Conservation (phyloP, 2,113 vertebrate genomes). For the Nansenia antarctica region DNA sequence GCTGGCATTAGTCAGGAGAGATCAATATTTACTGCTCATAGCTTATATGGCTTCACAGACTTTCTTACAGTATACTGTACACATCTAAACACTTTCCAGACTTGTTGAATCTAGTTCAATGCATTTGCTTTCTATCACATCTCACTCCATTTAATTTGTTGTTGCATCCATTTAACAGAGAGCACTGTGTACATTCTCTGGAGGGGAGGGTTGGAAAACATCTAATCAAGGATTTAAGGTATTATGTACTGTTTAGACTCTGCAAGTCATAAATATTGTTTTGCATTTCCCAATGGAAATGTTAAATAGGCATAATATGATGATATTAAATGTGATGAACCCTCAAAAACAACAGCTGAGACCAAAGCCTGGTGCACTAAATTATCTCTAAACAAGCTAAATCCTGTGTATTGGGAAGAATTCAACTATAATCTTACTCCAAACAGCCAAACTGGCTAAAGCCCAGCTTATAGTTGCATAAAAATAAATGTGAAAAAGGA, state of each 20-base stretch:
- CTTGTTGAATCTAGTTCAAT: too few species aligned
- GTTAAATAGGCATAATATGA: slow-evolving; percentile 33
- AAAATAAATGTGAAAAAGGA: not conserved
- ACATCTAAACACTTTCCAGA: too few species aligned
- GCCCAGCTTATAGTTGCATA: too few species aligned
- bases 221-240: not conserved
- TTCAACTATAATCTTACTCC: too few species aligned
- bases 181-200: not conserved
- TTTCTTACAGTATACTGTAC: not conserved
- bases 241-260: too few species aligned
- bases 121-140: too few species aligned
- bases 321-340: slow-evolving; percentile 17
- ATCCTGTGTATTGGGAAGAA: slow-evolving; percentile 18
- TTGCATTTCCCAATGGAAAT: slow-evolving; percentile 29
- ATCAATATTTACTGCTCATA: not conserved
- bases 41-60: not conserved
- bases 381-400: slow-evolving; percentile 23
- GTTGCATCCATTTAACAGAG: not conserved
- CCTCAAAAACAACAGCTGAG: slow-evolving; percentile 16
- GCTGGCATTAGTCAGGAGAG: not conserved
- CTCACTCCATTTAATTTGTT: not conserved
- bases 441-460: too few species aligned
- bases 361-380: slow-evolving; percentile 34
- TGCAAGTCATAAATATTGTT: slow-evolving; percentile 26
- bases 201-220: not conserved